Evolutionary conservation across 2,888 invertebrate genomes (phyloP), one percentile per base, ranked within the genome.

Genomic region (Drosophila barbarae): DNA sequence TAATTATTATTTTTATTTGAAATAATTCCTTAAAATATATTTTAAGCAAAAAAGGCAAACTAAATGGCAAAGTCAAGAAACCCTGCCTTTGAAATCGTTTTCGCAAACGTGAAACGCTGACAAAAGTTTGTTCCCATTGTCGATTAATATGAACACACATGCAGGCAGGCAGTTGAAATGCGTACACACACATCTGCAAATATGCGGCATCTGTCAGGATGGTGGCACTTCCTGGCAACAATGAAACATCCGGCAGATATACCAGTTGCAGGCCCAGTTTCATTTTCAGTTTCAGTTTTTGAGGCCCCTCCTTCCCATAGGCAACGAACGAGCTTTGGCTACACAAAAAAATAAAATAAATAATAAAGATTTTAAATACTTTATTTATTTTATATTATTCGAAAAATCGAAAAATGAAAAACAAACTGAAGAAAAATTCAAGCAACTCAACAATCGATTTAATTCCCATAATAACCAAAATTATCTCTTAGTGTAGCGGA

Each of bases 181-280:
- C 35, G 34, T 13, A 7, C 30, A 46, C 34, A 32, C 42, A 41
- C n/a, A 41, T 13, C 8, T 26, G 32, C 36, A 46, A 59, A 44
- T 60, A 38, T 32, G 34, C 26, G 60, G 57, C 47, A 57, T 28
- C 47, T 53, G 32, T 38, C 51, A 50, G 36, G 28, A 36, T 50
- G 34, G 46, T 28, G 47, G 44, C 39, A 34, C 32, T 46, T 46
- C 36, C 36, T 47, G 53, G 68, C 41, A 60, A 76, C 72, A 81
- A 74, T 76, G 77, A 50, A 53, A 53, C 74, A 74, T 74, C 72
- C 77, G 72, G 60, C 72, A 63, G 55, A 63, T 44, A 52, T 44
- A 21, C 21, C 63, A 52, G 59, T 41, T 42, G 10, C 49, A 15
- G 42, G 21, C 50, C 36, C 39, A 60, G 26, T 57, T 38, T 56